Conservation (phyloP, 2,797 vertebrate species). For the Scomberomorus guttatus region DNA sequence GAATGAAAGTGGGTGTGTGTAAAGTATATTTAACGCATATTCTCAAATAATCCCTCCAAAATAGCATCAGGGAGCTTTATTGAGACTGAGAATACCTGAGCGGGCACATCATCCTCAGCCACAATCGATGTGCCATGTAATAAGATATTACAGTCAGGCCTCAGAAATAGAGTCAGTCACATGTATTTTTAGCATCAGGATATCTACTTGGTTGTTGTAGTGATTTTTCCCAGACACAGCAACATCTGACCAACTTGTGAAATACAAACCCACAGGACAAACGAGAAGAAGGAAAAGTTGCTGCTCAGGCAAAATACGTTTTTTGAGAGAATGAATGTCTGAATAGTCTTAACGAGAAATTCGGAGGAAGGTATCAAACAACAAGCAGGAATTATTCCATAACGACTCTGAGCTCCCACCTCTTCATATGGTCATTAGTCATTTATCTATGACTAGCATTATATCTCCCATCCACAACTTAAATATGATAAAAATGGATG, state of each 20-base stretch:
- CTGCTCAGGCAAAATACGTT: constrained; percentile 16
- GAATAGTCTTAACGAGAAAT: neutral
- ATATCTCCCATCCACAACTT: neutral
- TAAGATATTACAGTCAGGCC: constrained; percentile 77
- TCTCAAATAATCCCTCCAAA: constrained; percentile 77
- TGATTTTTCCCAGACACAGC: constrained; percentile 74
- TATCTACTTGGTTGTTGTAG: constrained; percentile 77
- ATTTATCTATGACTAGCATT: neutral
- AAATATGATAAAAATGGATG: neutral
- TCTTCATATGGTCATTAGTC: neutral
- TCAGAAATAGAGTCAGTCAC: constrained; percentile 80
- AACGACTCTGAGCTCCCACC: no score
- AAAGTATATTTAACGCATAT: constrained; percentile 79
- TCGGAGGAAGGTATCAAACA: neutral
- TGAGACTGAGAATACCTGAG: constrained; percentile 82
- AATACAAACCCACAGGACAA: constrained; percentile 52
- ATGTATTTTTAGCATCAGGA: constrained; percentile 81
- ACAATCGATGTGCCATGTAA: constrained; percentile 85
- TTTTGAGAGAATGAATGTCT: neutral
- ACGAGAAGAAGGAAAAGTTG: constrained; percentile 15
- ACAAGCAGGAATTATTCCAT: neutral
- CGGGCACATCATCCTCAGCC: constrained; percentile 76
- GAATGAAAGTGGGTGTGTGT: constrained; percentile 60
- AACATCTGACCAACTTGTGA: constrained; percentile 68
- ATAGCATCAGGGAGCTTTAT: constrained; percentile 82